Evolutionary conservation across 2,113 vertebrate genomes (phyloP), one percentile per base, ranked within the genome.

Genomic region (Pangasianodon hypophthalmus): DNA sequence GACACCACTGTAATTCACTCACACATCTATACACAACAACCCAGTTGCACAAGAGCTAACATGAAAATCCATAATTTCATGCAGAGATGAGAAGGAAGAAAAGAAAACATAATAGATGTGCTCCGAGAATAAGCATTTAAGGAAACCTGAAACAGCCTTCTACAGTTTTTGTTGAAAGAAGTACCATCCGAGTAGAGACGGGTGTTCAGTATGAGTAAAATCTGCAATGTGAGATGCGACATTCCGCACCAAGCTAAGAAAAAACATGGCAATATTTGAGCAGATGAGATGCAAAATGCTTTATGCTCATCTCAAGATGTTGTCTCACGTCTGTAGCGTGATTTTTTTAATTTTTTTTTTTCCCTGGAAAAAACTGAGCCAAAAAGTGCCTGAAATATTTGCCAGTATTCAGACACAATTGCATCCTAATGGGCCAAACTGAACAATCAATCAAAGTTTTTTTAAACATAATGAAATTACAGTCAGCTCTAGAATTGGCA

Each of bases 261-360:
- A 48, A 62, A 26, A 60, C 56, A 32, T 52, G 24, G 87, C 21
- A 3, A 82, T 62, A 81, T 86, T 83, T 83, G 19, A 56, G 21
- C 52, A 58, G 75, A 62, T 26, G 75, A 82, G 29, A 82, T 67
- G 75, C 32, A 83, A 86, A 75, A 86, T 10, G 79, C 44, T 88
- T 14, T 41, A 29, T 8, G 11, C 67, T 48, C 50, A 60, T 90
- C 85, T 50, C 24, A 90, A 64, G 26, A 19, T 41, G 37, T 37
- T 37, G 37, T 37, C 37, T 37, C 37, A 37, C 1, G n/a, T 90
- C 50, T 90, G 44, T 26, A 64, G 44, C 6, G 16, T 69, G 5
- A 37, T n/a, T n/a, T n/a, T n/a, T n/a, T n/a, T n/a, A n/a, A n/a
- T n/a, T 56, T 44, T 86, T 86, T 48, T 62, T 62, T 69, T 19